Conservation (phyloP, 1,140 invertebrate species). For the Pinna nobilis region DNA sequence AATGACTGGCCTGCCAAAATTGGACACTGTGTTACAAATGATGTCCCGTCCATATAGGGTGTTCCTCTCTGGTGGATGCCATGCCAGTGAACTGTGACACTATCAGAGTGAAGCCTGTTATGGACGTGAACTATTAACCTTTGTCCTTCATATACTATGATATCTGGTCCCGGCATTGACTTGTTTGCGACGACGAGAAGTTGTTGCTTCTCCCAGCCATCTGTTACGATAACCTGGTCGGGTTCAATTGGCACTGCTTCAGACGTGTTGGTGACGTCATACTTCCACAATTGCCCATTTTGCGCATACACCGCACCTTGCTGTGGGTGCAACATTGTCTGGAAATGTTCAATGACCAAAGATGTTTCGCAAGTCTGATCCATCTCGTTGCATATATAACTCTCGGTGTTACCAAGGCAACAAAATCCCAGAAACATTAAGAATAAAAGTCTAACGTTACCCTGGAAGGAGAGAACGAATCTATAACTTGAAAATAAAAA, state of each 20-base stretch:
- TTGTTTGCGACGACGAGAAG: constrained; percentile 46
- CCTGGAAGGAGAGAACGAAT: too few relatives aligned
- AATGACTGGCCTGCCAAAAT: constrained; percentile 89
- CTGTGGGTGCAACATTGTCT: constrained; percentile 51
- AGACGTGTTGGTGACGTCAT: constrained; percentile 9
- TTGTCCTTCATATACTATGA: constrained; percentile 87
- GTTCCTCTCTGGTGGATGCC: constrained; percentile 87
- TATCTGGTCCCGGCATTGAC: constrained; percentile 52
- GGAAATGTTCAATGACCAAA: constrained; percentile 37
- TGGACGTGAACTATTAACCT: constrained; percentile 89
- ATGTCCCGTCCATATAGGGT: constrained; percentile 93
- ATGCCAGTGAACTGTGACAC: constrained; percentile 89
- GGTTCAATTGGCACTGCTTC: constrained; percentile 15
- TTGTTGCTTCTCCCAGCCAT: constrained; percentile 44
- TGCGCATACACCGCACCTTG: constrained; percentile 10
- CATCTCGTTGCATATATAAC: constrained; percentile 21
- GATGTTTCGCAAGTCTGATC: constrained; percentile 47
- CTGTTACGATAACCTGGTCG: constrained; percentile 45
- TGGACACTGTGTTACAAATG: constrained; percentile 93
- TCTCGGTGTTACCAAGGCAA: neutral
- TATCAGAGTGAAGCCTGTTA: constrained; percentile 81
- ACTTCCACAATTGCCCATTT: constrained; percentile 39
- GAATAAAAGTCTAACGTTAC: too few relatives aligned
- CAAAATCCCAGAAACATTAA: neutral
- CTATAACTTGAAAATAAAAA: too few relatives aligned